Percentiles rank a stretch among this genome's conserved stretches.
Conservation (phyloP, 2,113 vertebrate species). For the Candoia aspera region DNA sequence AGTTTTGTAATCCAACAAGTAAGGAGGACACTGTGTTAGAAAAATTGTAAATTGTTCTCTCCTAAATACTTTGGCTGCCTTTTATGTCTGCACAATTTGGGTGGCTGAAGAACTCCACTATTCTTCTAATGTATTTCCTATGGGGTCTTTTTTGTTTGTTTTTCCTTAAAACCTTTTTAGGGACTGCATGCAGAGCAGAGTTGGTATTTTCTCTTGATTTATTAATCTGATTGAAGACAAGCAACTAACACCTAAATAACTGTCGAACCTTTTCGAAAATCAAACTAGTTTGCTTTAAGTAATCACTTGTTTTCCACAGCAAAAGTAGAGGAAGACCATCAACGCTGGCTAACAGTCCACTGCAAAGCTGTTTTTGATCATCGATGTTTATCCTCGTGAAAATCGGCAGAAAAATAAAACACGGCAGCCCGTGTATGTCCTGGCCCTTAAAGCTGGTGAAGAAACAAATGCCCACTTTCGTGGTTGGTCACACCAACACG, state of each 20-base stretch:
- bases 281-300: not conserved
- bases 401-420: not conserved
- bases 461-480: not conserved
- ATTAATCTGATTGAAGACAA: conserved; percentile 3
- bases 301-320: not conserved
- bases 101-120: not conserved
- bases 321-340: not conserved
- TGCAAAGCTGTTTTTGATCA: not conserved
- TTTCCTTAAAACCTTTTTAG: not conserved
- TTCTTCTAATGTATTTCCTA: not conserved
- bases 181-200: not conserved
- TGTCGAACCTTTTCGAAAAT: not conserved
- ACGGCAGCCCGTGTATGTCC: not conserved
- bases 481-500: not conserved
- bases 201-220: not conserved
- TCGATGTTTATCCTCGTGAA: not conserved
- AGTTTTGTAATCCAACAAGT: not conserved
- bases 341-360: too few relatives aligned
- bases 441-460: not conserved
- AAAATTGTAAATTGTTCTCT: not conserved
- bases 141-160: not conserved
- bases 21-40: not conserved
- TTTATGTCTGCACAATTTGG: not conserved
- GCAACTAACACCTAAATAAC: not conserved
- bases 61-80: not conserved